A percentile compares a stretch with the other conserved stretches of the same genome.
These are phyloP conservation scores for Thera britannica DNA, from an alignment of 2,888 invertebrate species.

Conservation along the genomic window DNA sequence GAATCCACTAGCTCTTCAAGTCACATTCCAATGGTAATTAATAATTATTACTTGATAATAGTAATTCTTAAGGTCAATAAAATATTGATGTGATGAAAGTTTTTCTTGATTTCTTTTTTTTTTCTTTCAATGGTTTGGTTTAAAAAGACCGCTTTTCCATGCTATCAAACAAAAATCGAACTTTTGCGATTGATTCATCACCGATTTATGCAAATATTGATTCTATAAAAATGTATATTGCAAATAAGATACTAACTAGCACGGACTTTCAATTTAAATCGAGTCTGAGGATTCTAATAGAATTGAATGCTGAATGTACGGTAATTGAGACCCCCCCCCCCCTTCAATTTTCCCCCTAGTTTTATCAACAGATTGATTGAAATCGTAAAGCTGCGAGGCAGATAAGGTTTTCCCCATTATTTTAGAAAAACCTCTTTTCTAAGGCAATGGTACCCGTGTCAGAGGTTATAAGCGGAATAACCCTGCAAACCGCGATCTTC, in stretches of 20 bases:
- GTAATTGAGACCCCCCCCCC: constrained; percentile 13
- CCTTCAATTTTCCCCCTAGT: constrained; percentile 10
- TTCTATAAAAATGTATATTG: background rate
- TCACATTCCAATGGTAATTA: no score
- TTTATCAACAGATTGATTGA: constrained; percentile 14
- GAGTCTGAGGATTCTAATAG: constrained; percentile 5
- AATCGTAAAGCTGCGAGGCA: background rate
- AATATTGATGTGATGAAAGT: no score
- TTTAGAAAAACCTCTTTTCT: constrained; percentile 1
- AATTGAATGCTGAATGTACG: constrained; percentile 15
- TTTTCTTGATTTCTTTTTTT: no score
- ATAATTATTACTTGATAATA: no score
- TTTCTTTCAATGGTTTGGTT: no score
- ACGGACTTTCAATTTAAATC: background rate
- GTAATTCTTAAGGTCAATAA: no score
- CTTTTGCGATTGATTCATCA: no score
- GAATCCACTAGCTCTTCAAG: no score
- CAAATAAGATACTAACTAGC: background rate
- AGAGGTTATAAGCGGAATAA: background rate
- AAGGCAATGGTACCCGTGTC: background rate
- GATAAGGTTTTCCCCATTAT: background rate
- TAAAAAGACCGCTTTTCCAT: no score
- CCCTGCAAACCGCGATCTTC: background rate
- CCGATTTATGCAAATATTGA: no score
- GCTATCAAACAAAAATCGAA: no score